Conservation (phyloP, 1,140 invertebrate species). For the Probaryconus sp. region DNA sequence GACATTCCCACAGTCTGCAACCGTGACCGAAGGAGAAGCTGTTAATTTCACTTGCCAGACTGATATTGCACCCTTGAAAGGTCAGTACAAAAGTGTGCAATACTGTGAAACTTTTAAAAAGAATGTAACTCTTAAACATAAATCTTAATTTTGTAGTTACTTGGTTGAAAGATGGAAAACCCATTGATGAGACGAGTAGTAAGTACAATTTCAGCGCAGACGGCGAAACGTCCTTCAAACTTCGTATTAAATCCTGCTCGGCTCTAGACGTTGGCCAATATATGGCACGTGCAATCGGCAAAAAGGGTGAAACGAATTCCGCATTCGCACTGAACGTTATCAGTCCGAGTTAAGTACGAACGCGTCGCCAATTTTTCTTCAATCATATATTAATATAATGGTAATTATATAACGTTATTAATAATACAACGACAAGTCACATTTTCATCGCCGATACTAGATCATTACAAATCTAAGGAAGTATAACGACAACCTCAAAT, state of each 20-base stretch:
- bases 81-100: conserved; percentile 70
- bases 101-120: conserved; percentile 5
- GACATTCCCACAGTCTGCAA: conserved; percentile 93
- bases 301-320: conserved; percentile 88
- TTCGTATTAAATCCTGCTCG: conserved; percentile 87
- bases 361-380: conserved; percentile 19
- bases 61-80: conserved; percentile 83
- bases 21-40: conserved; percentile 88
- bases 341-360: conserved; percentile 71
- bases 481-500: conserved; percentile 34
- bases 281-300: conserved; percentile 89
- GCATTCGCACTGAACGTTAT: conserved; percentile 92
- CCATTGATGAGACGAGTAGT: conserved; percentile 84
- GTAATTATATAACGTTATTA: no score
- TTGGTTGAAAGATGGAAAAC: conserved; percentile 95
- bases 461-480: conserved; percentile 25
- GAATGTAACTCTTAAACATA: conserved; percentile 8
- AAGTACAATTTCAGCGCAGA: conserved; percentile 90
- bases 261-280: conserved; percentile 94
- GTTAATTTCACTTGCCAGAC: conserved; percentile 89
- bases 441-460: conserved; percentile 36
- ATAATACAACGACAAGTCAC: conserved; percentile 37
- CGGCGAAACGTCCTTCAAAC: conserved; percentile 85
- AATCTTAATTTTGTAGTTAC: conserved; percentile 75
- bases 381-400: conserved; percentile 40